These are phyloP conservation scores for Acutogordius australiensis DNA, from an alignment of 2,888 invertebrate species.

Conservation along the genomic window DNA sequence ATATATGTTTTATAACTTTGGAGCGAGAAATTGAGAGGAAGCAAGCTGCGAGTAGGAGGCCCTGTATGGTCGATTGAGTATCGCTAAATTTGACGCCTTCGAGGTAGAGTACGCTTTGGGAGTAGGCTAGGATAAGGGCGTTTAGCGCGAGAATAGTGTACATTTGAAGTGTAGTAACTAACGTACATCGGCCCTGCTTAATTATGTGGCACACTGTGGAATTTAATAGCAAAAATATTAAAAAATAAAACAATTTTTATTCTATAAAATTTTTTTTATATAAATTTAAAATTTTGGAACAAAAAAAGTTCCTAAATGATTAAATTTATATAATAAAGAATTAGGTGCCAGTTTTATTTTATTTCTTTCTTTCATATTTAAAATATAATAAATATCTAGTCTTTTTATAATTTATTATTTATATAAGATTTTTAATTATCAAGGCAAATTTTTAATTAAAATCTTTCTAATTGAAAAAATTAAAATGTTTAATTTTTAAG, in stretches of 20 bases:
- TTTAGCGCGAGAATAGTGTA: conserved; percentile 95
- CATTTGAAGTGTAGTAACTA: conserved; percentile 97
- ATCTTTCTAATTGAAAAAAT: too few species aligned
- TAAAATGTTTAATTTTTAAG: too few species aligned
- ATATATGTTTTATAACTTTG: too few species aligned
- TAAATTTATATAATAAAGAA: not conserved
- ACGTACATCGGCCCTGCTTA: conserved; percentile 89
- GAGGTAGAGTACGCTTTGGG: conserved; percentile 82
- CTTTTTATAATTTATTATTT: too few species aligned
- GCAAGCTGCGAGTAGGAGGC: conserved; percentile 68
- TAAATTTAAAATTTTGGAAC: not conserved
- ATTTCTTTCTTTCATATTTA: too few species aligned
- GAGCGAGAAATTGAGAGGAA: conserved; percentile 92
- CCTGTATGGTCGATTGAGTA: conserved; percentile 84
- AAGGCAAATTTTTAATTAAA: too few species aligned
- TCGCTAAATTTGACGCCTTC: conserved; percentile 94
- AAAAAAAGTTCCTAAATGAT: not conserved
- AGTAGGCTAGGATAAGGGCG: conserved; percentile 82
- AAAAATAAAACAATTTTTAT: not conserved
- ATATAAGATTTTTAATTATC: too few species aligned
- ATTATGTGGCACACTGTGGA: conserved; percentile 86
- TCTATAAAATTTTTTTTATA: not conserved
- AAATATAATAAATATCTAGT: too few species aligned
- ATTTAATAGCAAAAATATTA: conserved; percentile 19
- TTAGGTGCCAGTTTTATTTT: too few species aligned